phyloP scores from a whole-genome alignment of 2,113 vertebrate species.

The Sminthopsis crassicaudata region DNA sequence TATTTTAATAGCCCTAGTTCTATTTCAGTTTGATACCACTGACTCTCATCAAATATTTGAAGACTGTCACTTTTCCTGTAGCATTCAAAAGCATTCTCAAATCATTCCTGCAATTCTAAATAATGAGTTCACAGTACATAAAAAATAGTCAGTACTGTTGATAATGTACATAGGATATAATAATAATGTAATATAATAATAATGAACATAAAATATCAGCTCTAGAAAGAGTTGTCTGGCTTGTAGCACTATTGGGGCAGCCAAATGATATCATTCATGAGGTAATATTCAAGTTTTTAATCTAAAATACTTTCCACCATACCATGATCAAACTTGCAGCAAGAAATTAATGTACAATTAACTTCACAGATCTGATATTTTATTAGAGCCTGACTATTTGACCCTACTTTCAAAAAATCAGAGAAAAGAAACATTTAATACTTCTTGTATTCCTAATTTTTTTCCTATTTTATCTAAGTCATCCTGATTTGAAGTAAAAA shows the following conservation, averaged over 20 bases:
- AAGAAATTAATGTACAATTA: neutral
- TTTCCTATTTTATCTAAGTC: neutral
- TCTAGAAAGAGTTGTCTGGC: neutral
- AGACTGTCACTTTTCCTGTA: neutral
- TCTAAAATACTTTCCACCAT: neutral
- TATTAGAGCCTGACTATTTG: neutral
- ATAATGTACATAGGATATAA: neutral
- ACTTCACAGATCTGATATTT: neutral
- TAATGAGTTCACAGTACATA: neutral
- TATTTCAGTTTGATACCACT: neutral
- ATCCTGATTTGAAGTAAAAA: neutral
- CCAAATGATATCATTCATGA: neutral
- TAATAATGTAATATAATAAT: too few relatives aligned
- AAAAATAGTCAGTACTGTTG: neutral
- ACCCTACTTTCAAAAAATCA: neutral
- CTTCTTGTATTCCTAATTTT: neutral
- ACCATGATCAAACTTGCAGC: neutral
- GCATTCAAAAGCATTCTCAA: neutral
- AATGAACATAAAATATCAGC: neutral
- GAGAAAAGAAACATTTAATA: neutral
- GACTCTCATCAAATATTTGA: neutral
- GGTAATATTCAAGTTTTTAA: neutral
- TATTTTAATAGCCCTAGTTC: neutral
- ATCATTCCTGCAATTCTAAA: neutral
- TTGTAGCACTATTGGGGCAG: neutral